These are phyloP conservation scores for Mustela lutreola DNA, from an alignment of 2,113 vertebrate species.

Conservation along the genomic window DNA sequence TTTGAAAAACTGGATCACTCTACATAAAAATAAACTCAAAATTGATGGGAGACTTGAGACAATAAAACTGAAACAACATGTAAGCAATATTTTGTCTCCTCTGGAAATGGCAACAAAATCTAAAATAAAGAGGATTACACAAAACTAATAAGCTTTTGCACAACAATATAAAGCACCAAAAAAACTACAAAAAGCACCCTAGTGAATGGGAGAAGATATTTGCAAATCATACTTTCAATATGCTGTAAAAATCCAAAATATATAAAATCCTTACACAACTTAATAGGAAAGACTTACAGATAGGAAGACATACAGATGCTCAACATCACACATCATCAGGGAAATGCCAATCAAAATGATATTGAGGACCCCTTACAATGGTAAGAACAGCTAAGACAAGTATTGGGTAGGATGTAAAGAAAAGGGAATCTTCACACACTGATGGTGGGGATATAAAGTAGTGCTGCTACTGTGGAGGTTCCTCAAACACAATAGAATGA, in stretches of 20 bases:
- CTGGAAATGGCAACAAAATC: background rate
- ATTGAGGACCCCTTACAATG: background rate
- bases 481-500: background rate
- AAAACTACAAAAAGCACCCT: background rate
- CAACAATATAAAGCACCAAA: background rate
- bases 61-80: background rate
- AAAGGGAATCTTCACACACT: background rate
- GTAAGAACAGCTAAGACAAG: background rate
- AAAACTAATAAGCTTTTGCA: background rate
- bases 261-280: background rate
- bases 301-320: background rate
- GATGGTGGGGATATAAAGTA: background rate
- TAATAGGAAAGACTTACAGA: background rate
- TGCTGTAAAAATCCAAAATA: background rate
- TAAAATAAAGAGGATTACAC: background rate
- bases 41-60: background rate
- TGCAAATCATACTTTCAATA: background rate
- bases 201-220: background rate
- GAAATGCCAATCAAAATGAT: background rate
- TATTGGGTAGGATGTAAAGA: background rate
- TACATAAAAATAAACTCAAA: background rate
- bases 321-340: background rate
- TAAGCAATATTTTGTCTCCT: background rate
- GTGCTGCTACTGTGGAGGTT: background rate
- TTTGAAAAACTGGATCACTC: background rate